phyloP scores from a whole-genome alignment of 2,888 invertebrate genomes.

The Drosophila borealis region DNA sequence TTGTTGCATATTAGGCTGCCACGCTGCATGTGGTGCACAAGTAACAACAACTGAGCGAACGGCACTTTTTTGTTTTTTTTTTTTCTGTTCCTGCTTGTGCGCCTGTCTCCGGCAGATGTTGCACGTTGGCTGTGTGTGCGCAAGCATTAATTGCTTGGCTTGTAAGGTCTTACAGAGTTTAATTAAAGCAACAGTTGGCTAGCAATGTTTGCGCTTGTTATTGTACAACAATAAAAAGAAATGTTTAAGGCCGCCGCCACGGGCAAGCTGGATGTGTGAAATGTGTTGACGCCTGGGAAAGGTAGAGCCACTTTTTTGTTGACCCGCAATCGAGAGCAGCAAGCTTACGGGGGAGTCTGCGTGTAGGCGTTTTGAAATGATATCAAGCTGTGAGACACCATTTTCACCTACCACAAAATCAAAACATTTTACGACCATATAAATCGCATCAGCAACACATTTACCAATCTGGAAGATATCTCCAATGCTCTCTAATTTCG shows the following conservation, averaged over 20 bases:
- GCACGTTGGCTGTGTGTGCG: conserved; percentile 36
- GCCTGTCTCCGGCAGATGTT: conserved; percentile 27
- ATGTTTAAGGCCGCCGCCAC: conserved; percentile 44
- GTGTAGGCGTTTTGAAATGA: conserved; percentile 26
- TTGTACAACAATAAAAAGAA: conserved; percentile 68
- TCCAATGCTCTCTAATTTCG: neutral
- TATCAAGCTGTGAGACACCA: conserved; percentile 44
- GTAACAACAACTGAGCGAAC: conserved; percentile 38
- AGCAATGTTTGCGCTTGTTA: conserved; percentile 47
- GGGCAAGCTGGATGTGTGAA: conserved; percentile 66
- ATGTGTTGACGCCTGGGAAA: conserved; percentile 71
- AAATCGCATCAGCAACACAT: conserved; percentile 15
- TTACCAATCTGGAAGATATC: conserved; percentile 1
- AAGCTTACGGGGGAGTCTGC: conserved; percentile 12
- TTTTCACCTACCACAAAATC: conserved; percentile 31
- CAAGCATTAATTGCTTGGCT: conserved; percentile 71
- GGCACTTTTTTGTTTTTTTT: conserved; percentile 42
- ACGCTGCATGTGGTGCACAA: conserved; percentile 31
- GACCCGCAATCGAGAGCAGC: conserved; percentile 27
- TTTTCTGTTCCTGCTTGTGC: conserved; percentile 9
- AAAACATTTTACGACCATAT: conserved; percentile 14
- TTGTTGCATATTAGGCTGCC: conserved; percentile 45
- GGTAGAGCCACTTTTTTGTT: conserved; percentile 17
- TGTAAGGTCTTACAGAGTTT: conserved; percentile 73
- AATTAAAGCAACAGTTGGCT: conserved; percentile 72